phyloP scores from a whole-genome alignment of 2,797 vertebrate genomes.

The Setipinna tenuifilis region DNA sequence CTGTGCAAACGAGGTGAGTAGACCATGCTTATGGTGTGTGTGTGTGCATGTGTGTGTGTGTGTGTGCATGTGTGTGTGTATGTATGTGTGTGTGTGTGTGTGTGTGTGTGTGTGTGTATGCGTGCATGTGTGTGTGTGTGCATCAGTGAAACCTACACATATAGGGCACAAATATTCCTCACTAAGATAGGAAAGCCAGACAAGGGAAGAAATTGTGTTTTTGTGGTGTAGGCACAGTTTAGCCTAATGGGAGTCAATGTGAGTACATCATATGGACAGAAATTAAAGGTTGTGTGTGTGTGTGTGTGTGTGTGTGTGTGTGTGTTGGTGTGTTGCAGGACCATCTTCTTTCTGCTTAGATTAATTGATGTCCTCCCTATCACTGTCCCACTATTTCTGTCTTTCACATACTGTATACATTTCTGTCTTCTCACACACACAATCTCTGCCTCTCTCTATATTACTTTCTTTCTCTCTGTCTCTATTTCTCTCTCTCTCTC shows the following conservation, averaged over 20 bases:
- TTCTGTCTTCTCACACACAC: not conserved
- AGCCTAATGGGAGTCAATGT: too few species aligned
- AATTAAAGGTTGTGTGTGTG: not conserved
- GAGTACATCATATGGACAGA: too few species aligned
- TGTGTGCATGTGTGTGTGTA: not conserved
- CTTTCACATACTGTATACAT: too few species aligned
- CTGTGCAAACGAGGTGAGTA: not conserved
- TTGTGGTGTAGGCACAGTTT: too few species aligned
- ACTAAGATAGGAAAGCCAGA: too few species aligned
- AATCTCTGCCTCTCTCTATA: not conserved
- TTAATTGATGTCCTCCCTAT: not conserved
- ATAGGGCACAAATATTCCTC: too few species aligned
- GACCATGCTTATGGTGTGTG: not conserved
- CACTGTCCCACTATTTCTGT: conserved; percentile 21
- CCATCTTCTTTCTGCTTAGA: not conserved
- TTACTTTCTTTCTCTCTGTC: conserved; percentile 26
- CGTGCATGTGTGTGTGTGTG: not conserved
- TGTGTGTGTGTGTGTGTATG: not conserved
- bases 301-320: too few species aligned
- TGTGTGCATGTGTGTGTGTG: not conserved
- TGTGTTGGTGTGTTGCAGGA: not conserved
- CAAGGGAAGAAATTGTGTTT: too few species aligned
- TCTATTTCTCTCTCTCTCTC: conserved; percentile 2
- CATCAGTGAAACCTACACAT: too few species aligned
- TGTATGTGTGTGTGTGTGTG: not conserved